Conservation (phyloP, 23 tunicate species). For the Trididemnum miniatum region DNA sequence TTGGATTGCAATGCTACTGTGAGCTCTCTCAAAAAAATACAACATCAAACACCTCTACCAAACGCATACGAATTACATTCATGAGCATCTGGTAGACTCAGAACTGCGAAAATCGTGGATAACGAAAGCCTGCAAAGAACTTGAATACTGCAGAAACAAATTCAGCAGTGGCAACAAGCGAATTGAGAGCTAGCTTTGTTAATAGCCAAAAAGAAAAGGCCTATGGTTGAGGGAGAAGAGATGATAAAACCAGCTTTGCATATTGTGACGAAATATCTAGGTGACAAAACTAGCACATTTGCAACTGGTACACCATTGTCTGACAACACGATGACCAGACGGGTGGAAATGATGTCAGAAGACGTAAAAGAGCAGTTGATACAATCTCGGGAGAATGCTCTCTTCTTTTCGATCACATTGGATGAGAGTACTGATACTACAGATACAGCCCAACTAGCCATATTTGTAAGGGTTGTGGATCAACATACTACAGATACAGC, state of each 20-base stretch:
- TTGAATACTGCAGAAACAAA: slow-evolving; percentile 31
- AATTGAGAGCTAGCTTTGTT: slow-evolving; percentile 4
- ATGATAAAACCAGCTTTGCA: slow-evolving; percentile 9
- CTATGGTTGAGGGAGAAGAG: slow-evolving; percentile 2
- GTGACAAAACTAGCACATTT: slow-evolving; percentile 11
- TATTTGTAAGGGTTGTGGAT: slow-evolving; percentile 25
- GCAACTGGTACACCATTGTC: slow-evolving; percentile 14
- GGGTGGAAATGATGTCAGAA: slow-evolving; percentile 31
- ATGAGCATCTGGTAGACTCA: slow-evolving; percentile 21
- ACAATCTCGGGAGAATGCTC: slow-evolving; percentile 21
- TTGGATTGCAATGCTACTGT: slow-evolving; percentile 25
- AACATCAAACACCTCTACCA: slow-evolving; percentile 1
- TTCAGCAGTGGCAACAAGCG: slow-evolving; percentile 25
- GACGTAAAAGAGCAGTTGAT: slow-evolving; percentile 26
- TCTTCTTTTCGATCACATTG: slow-evolving; percentile 26
- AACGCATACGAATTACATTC: slow-evolving; percentile 21
- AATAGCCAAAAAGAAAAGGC: slow-evolving; percentile 15
- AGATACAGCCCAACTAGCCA: slow-evolving; percentile 33
- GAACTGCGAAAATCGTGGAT: slow-evolving; percentile 9
- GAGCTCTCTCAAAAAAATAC: slow-evolving; percentile 31
- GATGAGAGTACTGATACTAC: slow-evolving; percentile 32
- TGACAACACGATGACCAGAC: slow-evolving; percentile 35
- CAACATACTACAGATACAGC: slow-evolving; percentile 31
- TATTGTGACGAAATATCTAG: slow-evolving; percentile 2
- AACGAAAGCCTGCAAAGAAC: slow-evolving; percentile 21